These are phyloP conservation scores for Rhopalosiphum nymphaeae DNA, from an alignment of 2,888 invertebrate genomes.

Conservation along the genomic window DNA sequence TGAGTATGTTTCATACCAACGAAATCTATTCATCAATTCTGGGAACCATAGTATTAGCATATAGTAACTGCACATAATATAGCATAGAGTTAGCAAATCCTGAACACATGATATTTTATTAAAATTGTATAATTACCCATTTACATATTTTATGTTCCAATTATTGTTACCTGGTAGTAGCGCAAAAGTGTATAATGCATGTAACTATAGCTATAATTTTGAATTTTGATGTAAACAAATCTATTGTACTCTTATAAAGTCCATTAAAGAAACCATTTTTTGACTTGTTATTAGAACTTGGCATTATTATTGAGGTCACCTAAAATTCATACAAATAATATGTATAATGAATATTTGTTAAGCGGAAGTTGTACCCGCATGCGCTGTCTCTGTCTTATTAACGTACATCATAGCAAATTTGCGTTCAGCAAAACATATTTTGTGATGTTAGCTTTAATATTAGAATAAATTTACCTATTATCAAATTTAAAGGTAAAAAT, in stretches of 20 bases:
- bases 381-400: too few species aligned
- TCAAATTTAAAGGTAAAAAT: too few species aligned
- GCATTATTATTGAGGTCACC: slow-evolving; percentile 38
- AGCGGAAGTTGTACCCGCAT: too few species aligned
- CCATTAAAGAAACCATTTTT: slow-evolving; percentile 20
- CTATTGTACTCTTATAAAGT: slow-evolving; percentile 14
- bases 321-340: background rate
- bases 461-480: too few species aligned
- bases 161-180: slow-evolving; percentile 46
- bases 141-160: background rate
- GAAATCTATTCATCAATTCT: slow-evolving; percentile 86
- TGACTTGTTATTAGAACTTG: slow-evolving; percentile 4
- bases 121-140: background rate
- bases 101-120: background rate
- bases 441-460: too few species aligned
- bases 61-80: slow-evolving; percentile 78
- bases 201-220: slow-evolving; percentile 44
- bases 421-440: too few species aligned
- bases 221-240: slow-evolving; percentile 34
- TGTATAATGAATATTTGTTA: background rate
- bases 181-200: slow-evolving; percentile 51
- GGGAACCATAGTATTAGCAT: slow-evolving; percentile 94
- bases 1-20: slow-evolving; percentile 80
- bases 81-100: background rate
- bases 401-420: too few species aligned